A percentile compares a stretch with the other conserved stretches of the same genome.
phyloP scores from a whole-genome alignment of 2,888 invertebrate genomes.

The Oxycera nigricornis region DNA sequence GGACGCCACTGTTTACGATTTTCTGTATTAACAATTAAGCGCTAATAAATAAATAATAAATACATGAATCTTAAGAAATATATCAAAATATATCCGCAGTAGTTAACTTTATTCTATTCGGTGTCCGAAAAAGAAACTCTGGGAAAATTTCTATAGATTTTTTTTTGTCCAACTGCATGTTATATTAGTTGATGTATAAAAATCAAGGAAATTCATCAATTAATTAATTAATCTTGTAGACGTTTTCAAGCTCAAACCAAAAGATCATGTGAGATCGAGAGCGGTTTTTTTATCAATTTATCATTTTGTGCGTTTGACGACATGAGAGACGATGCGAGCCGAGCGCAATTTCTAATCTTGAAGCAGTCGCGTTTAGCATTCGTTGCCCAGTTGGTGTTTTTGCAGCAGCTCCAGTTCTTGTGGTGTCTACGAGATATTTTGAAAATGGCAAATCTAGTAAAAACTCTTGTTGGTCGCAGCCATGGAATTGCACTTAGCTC shows the following conservation, averaged over 20 bases:
- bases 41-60: no score
- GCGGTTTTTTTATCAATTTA: neutral
- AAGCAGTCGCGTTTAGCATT: neutral
- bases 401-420: neutral
- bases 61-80: no score
- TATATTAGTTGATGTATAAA: no score
- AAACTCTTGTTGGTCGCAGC: conserved; percentile 56
- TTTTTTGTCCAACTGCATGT: no score
- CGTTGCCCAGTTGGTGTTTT: neutral
- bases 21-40: no score
- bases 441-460: conserved; percentile 59
- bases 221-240: no score
- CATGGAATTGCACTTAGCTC: conserved; percentile 52
- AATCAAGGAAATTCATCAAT: no score
- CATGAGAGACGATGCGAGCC: neutral
- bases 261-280: neutral
- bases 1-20: no score
- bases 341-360: neutral
- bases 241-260: neutral
- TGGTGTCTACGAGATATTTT: neutral
- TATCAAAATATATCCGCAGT: no score
- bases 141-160: no score
- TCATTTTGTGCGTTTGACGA: neutral
- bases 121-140: no score
- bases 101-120: no score